These are phyloP conservation scores for Gnathonemus echidnorhynchus DNA, from an alignment of 2,113 vertebrate genomes.

Conservation along the genomic window DNA sequence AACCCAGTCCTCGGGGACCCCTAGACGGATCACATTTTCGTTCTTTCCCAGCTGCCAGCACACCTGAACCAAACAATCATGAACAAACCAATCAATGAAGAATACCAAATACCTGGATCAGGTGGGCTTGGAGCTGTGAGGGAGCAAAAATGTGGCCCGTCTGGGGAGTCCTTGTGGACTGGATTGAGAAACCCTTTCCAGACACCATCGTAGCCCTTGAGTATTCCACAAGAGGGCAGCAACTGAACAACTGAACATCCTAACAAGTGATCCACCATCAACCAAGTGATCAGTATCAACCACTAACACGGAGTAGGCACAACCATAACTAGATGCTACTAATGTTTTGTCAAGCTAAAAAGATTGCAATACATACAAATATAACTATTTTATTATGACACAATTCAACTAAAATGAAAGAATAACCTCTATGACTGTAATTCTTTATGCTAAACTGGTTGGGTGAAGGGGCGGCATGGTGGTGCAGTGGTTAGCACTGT, in stretches of 20 bases:
- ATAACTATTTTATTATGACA: not conserved
- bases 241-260: not conserved
- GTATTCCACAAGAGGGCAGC: conserved; percentile 23
- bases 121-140: not conserved
- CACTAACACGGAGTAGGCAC: not conserved
- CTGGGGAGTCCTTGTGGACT: not conserved
- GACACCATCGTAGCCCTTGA: not conserved
- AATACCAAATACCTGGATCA: not conserved
- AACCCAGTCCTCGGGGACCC: not conserved
- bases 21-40: not conserved
- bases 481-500: too few species aligned
- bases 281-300: not conserved
- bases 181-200: not conserved
- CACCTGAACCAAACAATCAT: not conserved
- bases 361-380: not conserved
- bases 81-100: not conserved
- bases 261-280: not conserved
- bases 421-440: not conserved
- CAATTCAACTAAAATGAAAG: not conserved
- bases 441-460: not conserved
- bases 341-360: not conserved
- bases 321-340: not conserved
- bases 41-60: not conserved
- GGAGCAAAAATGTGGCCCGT: not conserved
- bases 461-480: too few species aligned